These are phyloP conservation scores for Drosophila anomalipes DNA, from an alignment of 2,888 invertebrate genomes.

Conservation along the genomic window DNA sequence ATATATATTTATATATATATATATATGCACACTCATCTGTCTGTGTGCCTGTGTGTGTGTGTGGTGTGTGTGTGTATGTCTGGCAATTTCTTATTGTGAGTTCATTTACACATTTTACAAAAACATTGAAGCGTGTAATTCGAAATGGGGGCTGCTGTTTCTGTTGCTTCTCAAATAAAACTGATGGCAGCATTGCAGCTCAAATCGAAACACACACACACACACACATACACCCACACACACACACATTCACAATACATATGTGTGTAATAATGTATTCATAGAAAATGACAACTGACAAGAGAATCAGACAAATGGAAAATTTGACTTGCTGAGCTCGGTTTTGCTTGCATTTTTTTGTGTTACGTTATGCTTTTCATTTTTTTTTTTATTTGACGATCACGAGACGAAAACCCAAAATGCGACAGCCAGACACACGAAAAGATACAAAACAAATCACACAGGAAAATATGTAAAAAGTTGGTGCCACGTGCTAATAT, in stretches of 20 bases:
- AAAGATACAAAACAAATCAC: constrained; percentile 60
- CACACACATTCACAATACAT: constrained; percentile 1
- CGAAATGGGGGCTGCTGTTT: constrained; percentile 45
- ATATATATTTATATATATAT: constrained; percentile 33
- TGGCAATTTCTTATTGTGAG: constrained; percentile 58
- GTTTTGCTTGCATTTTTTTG: constrained; percentile 25
- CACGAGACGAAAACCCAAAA: constrained; percentile 38
- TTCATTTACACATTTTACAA: constrained; percentile 79
- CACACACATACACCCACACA: not conserved
- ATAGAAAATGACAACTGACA: constrained; percentile 80
- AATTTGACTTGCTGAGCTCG: constrained; percentile 61
- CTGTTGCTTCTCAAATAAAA: constrained; percentile 42
- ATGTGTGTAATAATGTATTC: constrained; percentile 69
- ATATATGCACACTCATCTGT: constrained; percentile 14
- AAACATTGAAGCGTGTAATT: constrained; percentile 78
- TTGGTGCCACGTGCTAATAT: constrained; percentile 45
- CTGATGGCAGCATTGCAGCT: constrained; percentile 47
- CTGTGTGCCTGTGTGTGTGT: not conserved
- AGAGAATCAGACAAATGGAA: constrained; percentile 76
- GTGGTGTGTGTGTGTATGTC: constrained; percentile 16
- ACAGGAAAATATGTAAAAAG: constrained; percentile 46
- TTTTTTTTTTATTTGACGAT: constrained; percentile 26
- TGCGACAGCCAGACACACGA: constrained; percentile 42
- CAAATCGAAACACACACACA: constrained; percentile 20
- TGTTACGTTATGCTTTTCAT: constrained; percentile 13